Evolutionary conservation across 2,888 invertebrate genomes (phyloP).

Genomic region (Phyllotreta cruciferae): DNA sequence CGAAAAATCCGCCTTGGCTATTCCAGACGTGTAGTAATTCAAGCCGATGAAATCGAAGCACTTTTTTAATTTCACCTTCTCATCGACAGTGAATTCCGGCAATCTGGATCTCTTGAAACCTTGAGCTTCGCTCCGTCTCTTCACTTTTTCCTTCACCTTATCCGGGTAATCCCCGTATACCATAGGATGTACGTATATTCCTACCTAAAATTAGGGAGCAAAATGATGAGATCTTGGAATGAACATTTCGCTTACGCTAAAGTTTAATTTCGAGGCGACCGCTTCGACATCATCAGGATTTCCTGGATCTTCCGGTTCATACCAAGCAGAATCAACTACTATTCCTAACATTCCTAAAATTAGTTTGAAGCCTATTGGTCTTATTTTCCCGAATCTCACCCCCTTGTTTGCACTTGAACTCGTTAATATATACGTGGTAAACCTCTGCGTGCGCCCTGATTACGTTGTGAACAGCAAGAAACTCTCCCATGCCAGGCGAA

Average conservation of each 20-base stretch:
- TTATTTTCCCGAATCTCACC: constrained; percentile 28
- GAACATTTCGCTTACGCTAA: constrained; percentile 19
- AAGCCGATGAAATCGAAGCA: constrained; percentile 56
- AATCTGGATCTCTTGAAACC: constrained; percentile 68
- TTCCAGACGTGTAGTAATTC: constrained; percentile 22
- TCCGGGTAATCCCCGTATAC: constrained; percentile 72
- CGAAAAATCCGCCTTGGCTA: background rate
- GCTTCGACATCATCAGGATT: constrained; percentile 22
- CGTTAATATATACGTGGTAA: constrained; percentile 67
- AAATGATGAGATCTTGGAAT: background rate
- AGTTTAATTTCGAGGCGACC: constrained; percentile 21
- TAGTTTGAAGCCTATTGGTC: no score
- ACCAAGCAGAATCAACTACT: constrained; percentile 21
- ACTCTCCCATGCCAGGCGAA: constrained; percentile 64
- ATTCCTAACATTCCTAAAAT: constrained; percentile 10
- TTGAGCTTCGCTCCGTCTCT: constrained; percentile 65
- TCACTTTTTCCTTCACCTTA: constrained; percentile 67
- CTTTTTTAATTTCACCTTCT: constrained; percentile 66
- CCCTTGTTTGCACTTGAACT: constrained; percentile 58
- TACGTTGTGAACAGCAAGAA: constrained; percentile 69
- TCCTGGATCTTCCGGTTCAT: constrained; percentile 20
- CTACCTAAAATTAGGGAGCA: constrained; percentile 30
- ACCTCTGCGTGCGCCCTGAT: constrained; percentile 71
- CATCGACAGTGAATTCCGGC: constrained; percentile 66
- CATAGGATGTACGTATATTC: constrained; percentile 64